Conservation (phyloP, 2,888 invertebrate genomes). For the Rhodophaea formosa region DNA sequence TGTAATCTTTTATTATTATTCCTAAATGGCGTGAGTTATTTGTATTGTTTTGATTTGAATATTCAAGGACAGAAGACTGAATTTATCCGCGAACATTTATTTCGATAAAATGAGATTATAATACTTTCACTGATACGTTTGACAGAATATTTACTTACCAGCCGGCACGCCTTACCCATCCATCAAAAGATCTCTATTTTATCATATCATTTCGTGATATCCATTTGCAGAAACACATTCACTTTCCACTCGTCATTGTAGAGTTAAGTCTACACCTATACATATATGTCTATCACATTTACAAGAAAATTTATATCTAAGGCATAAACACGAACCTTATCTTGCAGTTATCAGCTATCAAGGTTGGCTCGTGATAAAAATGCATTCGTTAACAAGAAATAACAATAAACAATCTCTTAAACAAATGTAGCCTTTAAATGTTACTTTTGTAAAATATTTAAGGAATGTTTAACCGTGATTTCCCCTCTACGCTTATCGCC, state of each 20-base stretch:
- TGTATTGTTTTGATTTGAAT: slow-evolving; percentile 3
- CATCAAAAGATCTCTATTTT: slow-evolving; percentile 5
- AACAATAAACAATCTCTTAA: slow-evolving; percentile 1
- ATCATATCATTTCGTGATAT: slow-evolving; percentile 13
- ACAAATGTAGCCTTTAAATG: slow-evolving; percentile 1
- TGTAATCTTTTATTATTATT: slow-evolving; percentile 18
- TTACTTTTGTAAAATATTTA: neutral
- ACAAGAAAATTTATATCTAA: neutral
- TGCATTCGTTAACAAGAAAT: slow-evolving; percentile 33
- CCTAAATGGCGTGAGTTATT: neutral
- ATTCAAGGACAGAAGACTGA: neutral
- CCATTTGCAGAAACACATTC: slow-evolving; percentile 6
- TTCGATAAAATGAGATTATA: slow-evolving; percentile 6
- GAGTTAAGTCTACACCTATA: neutral
- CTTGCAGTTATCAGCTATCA: slow-evolving; percentile 6
- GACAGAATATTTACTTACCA: neutral
- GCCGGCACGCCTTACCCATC: neutral
- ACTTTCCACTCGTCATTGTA: neutral
- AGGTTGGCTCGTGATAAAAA: slow-evolving; percentile 34
- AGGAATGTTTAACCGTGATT: neutral
- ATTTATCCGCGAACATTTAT: neutral
- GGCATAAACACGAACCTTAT: slow-evolving; percentile 7
- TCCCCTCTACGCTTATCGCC: neutral
- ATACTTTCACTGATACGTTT: slow-evolving; percentile 7
- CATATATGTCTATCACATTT: neutral